Evolutionary conservation across 2,113 vertebrate genomes (phyloP).

Genomic region (Aplodontia rufa): DNA sequence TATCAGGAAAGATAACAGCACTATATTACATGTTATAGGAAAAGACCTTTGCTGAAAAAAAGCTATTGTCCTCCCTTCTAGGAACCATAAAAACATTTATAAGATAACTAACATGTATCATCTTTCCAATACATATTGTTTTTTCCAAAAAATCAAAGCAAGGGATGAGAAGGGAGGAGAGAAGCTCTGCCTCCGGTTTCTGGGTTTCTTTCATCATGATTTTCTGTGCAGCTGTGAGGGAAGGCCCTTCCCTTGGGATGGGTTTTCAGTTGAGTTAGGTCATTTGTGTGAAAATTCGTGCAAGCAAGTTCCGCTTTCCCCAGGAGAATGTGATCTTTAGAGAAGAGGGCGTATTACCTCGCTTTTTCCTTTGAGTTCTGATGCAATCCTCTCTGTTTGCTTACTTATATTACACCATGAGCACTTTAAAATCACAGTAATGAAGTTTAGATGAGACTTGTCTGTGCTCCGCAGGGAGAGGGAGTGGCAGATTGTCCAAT

Average conservation of each 20-base stretch:
- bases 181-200: background rate
- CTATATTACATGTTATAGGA: background rate
- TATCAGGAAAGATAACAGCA: constrained; percentile 27
- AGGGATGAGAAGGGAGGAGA: background rate
- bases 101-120: background rate
- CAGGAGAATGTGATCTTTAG: background rate
- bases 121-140: constrained; percentile 18
- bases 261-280: constrained; percentile 50
- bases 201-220: constrained; percentile 34
- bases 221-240: background rate
- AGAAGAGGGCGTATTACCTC: constrained; percentile 40
- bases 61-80: background rate
- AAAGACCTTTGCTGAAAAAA: constrained; percentile 3
- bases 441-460: constrained; percentile 64
- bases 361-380: constrained; percentile 62
- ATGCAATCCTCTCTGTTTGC: constrained; percentile 54
- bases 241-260: constrained; percentile 56
- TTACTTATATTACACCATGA: constrained; percentile 60
- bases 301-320: constrained; percentile 27
- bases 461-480: constrained; percentile 43
- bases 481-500: background rate
- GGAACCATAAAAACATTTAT: background rate
- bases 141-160: background rate
- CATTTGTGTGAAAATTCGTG: constrained; percentile 69
- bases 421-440: constrained; percentile 55